A percentile compares a stretch with the other conserved stretches of the same genome.
These are phyloP conservation scores for Rhodophaea formosa DNA, from an alignment of 2,888 invertebrate species.

Conservation along the genomic window DNA sequence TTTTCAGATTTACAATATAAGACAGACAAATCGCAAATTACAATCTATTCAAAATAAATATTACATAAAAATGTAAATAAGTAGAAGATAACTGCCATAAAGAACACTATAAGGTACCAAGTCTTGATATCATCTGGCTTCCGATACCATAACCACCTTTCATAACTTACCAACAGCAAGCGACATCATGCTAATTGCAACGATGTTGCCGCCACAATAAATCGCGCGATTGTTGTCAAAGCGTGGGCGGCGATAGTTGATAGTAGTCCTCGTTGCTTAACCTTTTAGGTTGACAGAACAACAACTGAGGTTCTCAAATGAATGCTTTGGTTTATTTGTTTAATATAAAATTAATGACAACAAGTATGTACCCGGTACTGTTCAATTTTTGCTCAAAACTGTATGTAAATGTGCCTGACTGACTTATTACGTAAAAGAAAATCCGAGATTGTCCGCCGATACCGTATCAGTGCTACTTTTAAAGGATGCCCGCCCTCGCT, in stretches of 20 bases:
- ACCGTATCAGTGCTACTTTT: neutral
- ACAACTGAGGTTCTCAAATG: no score
- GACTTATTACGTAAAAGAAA: neutral
- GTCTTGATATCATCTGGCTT: neutral
- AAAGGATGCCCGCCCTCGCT: neutral
- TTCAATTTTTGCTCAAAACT: no score
- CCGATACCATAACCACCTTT: neutral
- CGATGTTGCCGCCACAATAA: constrained; percentile 26
- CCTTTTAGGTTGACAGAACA: neutral
- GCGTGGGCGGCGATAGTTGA: constrained; percentile 13
- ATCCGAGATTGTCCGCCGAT: neutral
- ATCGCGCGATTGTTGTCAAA: constrained; percentile 17
- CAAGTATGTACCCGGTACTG: no score
- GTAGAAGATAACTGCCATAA: neutral
- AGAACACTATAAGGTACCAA: neutral
- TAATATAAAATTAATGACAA: no score
- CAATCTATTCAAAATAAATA: no score
- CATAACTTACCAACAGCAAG: neutral
- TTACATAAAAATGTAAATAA: no score
- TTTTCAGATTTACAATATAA: no score
- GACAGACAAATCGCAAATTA: no score
- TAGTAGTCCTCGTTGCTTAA: neutral
- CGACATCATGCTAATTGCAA: constrained; percentile 20
- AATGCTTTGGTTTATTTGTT: no score
- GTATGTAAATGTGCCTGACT: no score